Conservation (phyloP, 2,113 vertebrate species). For the Mesocricetus auratus region DNA sequence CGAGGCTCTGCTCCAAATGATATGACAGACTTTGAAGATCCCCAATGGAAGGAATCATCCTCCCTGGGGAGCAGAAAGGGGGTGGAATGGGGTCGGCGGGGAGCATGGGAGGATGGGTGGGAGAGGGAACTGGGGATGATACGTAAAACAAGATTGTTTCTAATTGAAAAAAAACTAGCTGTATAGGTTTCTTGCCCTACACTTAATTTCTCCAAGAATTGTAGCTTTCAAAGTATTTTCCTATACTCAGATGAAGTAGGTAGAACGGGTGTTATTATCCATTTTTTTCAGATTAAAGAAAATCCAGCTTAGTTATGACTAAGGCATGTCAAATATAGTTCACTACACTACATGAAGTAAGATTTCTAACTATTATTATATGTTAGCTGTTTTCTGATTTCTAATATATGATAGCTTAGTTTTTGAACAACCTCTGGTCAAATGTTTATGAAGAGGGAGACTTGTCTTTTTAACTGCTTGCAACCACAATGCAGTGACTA, state of each 20-base stretch:
- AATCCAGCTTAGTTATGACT: conserved; percentile 41
- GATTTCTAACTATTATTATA: conserved; percentile 16
- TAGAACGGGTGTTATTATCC: conserved; percentile 61
- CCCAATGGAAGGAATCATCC: no score
- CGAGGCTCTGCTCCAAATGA: no score
- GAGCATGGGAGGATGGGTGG: no score
- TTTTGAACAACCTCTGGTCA: conserved; percentile 42
- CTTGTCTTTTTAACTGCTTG: not conserved
- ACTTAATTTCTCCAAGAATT: conserved; percentile 45
- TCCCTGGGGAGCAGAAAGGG: no score
- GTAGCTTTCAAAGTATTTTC: conserved; percentile 52
- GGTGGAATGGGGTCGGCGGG: no score
- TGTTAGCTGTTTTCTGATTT: conserved; percentile 32
- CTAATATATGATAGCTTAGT: conserved; percentile 33
- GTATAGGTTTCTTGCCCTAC: conserved; percentile 52
- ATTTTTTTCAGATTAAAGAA: conserved; percentile 45
- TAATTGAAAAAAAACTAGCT: conserved; percentile 47
- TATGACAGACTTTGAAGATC: no score
- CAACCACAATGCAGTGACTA: conserved; percentile 5
- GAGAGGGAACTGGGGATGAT: no score
- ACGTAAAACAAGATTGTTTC: no score
- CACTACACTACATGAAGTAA: not conserved
- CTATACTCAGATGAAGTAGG: conserved; percentile 21
- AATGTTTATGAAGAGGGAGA: conserved; percentile 24
- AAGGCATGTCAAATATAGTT: conserved; percentile 57